Conservation (phyloP, 2,888 invertebrate species). For the Phorcus lineatus region DNA sequence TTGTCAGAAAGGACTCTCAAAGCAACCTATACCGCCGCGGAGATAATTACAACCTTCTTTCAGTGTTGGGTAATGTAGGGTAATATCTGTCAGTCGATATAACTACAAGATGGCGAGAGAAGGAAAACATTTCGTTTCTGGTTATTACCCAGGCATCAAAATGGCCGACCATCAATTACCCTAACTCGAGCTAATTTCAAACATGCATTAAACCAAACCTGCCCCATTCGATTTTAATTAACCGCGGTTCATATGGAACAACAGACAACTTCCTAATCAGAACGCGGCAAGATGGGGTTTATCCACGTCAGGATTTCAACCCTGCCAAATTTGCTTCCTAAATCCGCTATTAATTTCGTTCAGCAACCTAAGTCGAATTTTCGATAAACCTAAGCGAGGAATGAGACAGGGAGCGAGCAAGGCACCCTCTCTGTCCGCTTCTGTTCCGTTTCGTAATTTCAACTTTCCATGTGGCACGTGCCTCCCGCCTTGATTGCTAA, state of each 20-base stretch:
- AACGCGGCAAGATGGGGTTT: background rate
- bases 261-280: slow-evolving; percentile 7
- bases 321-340: background rate
- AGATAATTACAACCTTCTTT: slow-evolving; percentile 12
- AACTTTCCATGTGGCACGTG: slow-evolving; percentile 11
- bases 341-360: slow-evolving; percentile 3
- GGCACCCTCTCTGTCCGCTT: background rate
- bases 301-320: background rate
- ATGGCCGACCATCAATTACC: slow-evolving; percentile 16
- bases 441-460: slow-evolving; percentile 3
- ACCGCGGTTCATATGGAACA: background rate
- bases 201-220: slow-evolving; percentile 3
- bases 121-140: background rate
- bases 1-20: background rate
- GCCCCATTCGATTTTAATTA: slow-evolving; percentile 10
- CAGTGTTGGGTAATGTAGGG: background rate
- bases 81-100: slow-evolving; percentile 5
- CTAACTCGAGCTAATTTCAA: slow-evolving; percentile 19
- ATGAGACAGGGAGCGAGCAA: background rate
- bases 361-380: background rate
- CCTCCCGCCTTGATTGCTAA: slow-evolving; percentile 20
- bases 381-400: background rate
- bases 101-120: background rate
- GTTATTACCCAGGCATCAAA: slow-evolving; percentile 7
- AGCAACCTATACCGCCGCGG: background rate